These are phyloP conservation scores for Drosophila aldrichi DNA, from an alignment of 2,888 invertebrate species.

Conservation along the genomic window DNA sequence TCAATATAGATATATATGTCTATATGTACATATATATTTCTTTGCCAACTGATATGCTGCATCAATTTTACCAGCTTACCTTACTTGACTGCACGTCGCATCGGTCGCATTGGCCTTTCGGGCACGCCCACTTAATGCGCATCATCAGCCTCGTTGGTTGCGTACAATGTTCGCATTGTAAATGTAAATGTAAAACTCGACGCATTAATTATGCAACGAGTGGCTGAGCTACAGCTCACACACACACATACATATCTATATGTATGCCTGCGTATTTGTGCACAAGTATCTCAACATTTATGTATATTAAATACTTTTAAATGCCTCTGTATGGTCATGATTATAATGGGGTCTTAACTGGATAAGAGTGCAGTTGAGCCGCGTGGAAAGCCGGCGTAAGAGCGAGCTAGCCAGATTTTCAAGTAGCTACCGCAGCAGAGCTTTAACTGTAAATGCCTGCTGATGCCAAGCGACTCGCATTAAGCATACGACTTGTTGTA, in stretches of 20 bases:
- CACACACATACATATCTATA: neutral
- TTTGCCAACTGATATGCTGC: conserved; percentile 29
- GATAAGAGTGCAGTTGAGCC: conserved; percentile 66
- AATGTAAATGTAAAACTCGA: conserved; percentile 72
- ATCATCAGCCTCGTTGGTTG: conserved; percentile 36
- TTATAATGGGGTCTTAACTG: conserved; percentile 49
- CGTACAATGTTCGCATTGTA: conserved; percentile 60
- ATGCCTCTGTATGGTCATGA: conserved; percentile 37
- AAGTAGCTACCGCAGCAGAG: conserved; percentile 25
- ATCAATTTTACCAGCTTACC: conserved; percentile 21
- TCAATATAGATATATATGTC: neutral
- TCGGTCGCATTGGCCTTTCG: conserved; percentile 10
- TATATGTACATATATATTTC: neutral
- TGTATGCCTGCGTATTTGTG: neutral
- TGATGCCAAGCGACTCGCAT: conserved; percentile 33
- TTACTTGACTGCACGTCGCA: conserved; percentile 30
- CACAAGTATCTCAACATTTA: conserved; percentile 50
- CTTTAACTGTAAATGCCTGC: conserved; percentile 32
- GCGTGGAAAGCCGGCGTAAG: neutral
- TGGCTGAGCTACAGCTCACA: conserved; percentile 15
- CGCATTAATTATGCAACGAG: conserved; percentile 74
- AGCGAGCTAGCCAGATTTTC: conserved; percentile 14
- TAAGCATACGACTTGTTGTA: conserved; percentile 49
- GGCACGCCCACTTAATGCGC: conserved; percentile 62
- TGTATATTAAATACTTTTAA: conserved; percentile 65